A percentile compares a stretch with the other conserved stretches of the same genome.
These are phyloP conservation scores for Amblyopsis rosae DNA, from an alignment of 2,113 vertebrate genomes.

Conservation along the genomic window DNA sequence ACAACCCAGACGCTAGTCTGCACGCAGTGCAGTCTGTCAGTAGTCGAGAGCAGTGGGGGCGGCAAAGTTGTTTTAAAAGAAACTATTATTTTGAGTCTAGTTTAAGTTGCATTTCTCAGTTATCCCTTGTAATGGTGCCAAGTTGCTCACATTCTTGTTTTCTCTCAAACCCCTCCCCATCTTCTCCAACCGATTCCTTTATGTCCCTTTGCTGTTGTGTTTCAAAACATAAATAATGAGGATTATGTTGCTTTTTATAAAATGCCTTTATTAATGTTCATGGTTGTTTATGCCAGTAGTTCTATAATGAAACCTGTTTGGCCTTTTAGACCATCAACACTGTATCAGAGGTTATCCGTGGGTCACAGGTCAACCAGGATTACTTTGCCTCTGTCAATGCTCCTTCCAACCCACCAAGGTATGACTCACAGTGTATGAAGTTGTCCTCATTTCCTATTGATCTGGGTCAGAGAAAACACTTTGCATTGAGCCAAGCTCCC, in stretches of 20 bases:
- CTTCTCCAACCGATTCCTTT: too few relatives aligned
- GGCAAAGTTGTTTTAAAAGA: not conserved
- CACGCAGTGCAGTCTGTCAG: too few relatives aligned
- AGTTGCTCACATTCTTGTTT: not conserved
- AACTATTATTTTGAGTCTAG: too few relatives aligned
- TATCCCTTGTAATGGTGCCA: too few relatives aligned
- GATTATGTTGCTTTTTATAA: too few relatives aligned
- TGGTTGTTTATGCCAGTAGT: too few relatives aligned
- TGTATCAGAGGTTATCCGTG: constrained; percentile 96
- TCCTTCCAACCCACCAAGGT: constrained; percentile 96
- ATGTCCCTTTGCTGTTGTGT: too few relatives aligned
- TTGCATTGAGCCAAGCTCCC: not conserved
- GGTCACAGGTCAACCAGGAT: constrained; percentile 95
- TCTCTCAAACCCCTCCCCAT: not conserved
- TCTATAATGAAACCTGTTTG: not conserved
- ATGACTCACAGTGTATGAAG: constrained; percentile 18
- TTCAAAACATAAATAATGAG: too few relatives aligned
- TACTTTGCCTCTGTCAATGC: constrained; percentile 98
- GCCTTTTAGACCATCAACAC: constrained; percentile 93
- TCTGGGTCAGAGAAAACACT: not conserved
- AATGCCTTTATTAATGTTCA: too few relatives aligned
- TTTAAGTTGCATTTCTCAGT: too few relatives aligned
- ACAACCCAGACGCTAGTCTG: not conserved
- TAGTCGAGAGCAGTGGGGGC: not conserved
- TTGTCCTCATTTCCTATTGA: not conserved